A percentile compares a stretch with the other conserved stretches of the same genome.
Conservation (phyloP, 37 sponge, comb jelly and placozoan genomes). For the Spongilla lacustris region DNA sequence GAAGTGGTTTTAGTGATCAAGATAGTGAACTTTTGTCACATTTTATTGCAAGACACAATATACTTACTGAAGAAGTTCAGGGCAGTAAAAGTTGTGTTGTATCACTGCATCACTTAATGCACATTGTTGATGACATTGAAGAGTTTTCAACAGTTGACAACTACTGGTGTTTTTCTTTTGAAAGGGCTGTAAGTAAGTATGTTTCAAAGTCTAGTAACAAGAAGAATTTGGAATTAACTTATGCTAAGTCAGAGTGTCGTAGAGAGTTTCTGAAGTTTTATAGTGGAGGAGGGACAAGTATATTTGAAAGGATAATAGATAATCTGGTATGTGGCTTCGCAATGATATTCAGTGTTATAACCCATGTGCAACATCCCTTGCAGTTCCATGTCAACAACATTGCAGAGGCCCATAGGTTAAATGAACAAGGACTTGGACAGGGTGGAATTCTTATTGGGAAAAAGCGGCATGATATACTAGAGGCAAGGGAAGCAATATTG, state of each 20-base stretch:
- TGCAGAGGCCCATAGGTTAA: too few species aligned
- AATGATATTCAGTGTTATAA: too few species aligned
- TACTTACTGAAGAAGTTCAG: slow-evolving; percentile 4
- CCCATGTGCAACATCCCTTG: too few species aligned
- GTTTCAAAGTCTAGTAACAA: slow-evolving; percentile 10
- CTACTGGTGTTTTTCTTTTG: too few species aligned
- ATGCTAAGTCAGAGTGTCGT: slow-evolving; percentile 13
- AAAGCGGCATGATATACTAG: too few species aligned
- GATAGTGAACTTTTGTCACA: background rate
- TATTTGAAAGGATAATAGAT: too few species aligned
- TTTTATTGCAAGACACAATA: slow-evolving; percentile 15
- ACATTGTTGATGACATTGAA: slow-evolving; percentile 25
- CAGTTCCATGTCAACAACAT: too few species aligned
- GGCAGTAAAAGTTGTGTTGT: slow-evolving; percentile 19
- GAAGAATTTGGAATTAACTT: slow-evolving; percentile 14
- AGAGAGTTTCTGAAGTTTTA: slow-evolving; percentile 18
- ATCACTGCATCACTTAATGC: slow-evolving; percentile 16
- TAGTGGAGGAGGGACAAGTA: too few species aligned
- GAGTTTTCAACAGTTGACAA: slow-evolving; percentile 5
- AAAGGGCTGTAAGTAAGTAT: slow-evolving; percentile 30
- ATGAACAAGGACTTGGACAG: too few species aligned
- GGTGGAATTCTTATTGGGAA: too few species aligned
- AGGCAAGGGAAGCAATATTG: too few species aligned
- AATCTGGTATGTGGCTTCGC: too few species aligned
- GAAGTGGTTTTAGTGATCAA: slow-evolving; percentile 5